Base-by-base conservation (phyloP, 2,797 vertebrate species). In the Chelon auratus region DNA sequence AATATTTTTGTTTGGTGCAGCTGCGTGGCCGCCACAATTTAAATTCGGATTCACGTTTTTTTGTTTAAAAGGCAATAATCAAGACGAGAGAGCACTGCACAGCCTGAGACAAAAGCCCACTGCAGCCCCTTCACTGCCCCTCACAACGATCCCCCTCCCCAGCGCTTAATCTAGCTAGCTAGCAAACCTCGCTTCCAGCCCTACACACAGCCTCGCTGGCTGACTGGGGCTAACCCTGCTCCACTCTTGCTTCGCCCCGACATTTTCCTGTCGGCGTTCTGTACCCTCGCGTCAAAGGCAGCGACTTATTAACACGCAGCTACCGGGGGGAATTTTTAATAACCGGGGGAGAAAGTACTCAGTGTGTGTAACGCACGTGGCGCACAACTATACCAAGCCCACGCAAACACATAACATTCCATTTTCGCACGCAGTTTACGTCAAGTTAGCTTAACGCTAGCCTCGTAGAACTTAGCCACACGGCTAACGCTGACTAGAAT, bases 51-150 rank as follows among this genome's bases (percentile, higher is more conserved):
- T 52, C 17, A 33, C 3, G n/a, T 52, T 22, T 60, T 33, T 33
- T 33, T 33, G 53, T 67, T 84, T 81, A 52, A 75, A 71, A 26
- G 59, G 45, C 20, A 67, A 62, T 64, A 77, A 75, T 71, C 33
- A 71, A 69, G 55, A 81, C 36, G 53, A 69, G 53, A 69, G 64
- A 77, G 78, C 52, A 62, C 8, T 62, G 74, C 77, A 72, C 77
- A 89, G 74, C 36, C 85, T 59, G 79, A 95, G 92, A 95, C 94
- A 95, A 95, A 94, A 95, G 94, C 93, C 86, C 91, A 87, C 90
- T 90, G 92, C 88, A 92, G 91, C 90, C 81, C 89, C 88, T 78
- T 68, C 64, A 50, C 77, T 90, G 86, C 86, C 89, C 89, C 89
- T 86, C 75, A 70, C 81, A 76, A 18, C 75, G 81, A 47, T 13